These are phyloP conservation scores for Scaptomyza hsui DNA, from an alignment of 1,140 invertebrate genomes.

Conservation along the genomic window DNA sequence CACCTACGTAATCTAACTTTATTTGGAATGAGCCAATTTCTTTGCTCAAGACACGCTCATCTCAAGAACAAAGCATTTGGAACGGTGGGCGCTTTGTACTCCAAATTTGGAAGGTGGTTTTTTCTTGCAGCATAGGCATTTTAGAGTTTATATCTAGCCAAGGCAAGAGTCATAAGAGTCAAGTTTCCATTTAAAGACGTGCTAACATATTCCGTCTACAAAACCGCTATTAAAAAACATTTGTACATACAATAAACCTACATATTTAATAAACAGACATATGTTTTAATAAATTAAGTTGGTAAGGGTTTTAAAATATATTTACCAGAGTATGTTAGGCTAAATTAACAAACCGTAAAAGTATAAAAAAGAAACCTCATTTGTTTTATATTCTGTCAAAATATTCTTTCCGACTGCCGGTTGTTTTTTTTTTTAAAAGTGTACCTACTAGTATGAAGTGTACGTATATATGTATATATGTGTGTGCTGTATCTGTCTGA, in stretches of 20 bases:
- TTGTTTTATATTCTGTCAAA: neutral
- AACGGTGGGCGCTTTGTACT: neutral
- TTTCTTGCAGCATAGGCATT: neutral
- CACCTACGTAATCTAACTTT: conserved; percentile 15
- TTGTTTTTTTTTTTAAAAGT: neutral
- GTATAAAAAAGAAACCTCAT: neutral
- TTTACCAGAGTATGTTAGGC: no score
- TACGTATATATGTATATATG: conserved; percentile 10
- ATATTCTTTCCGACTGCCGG: conserved; percentile 9
- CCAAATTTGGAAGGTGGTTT: conserved; percentile 30
- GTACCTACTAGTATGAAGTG: conserved; percentile 5
- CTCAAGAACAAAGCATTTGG: conserved; percentile 9
- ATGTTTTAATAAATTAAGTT: no score
- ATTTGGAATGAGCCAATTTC: conserved; percentile 4
- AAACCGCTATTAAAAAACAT: neutral
- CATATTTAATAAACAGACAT: no score
- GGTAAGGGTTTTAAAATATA: no score
- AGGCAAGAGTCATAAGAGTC: conserved; percentile 28
- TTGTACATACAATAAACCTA: no score
- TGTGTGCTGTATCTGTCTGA: neutral
- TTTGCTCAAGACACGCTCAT: neutral
- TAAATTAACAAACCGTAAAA: no score
- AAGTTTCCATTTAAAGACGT: conserved; percentile 35
- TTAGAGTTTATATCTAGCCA: neutral
- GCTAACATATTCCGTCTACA: conserved; percentile 5